These are phyloP conservation scores for Capromys pilorides DNA, from an alignment of 2,797 vertebrate genomes.

Conservation along the genomic window DNA sequence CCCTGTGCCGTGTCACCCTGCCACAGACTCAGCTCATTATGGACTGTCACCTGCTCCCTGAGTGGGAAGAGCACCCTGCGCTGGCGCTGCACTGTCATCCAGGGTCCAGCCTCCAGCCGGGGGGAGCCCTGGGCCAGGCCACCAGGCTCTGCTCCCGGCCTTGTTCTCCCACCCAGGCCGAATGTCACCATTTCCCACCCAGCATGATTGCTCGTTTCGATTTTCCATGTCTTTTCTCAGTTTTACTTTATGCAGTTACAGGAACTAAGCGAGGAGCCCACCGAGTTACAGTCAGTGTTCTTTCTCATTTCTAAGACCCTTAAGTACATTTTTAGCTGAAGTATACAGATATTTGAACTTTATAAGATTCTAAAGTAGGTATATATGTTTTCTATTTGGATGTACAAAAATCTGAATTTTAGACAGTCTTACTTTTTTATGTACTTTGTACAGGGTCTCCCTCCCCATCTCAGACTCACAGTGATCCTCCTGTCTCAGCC, in stretches of 20 bases:
- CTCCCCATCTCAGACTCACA: too few relatives aligned
- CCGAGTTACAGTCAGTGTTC: neutral
- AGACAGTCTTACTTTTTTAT: too few relatives aligned
- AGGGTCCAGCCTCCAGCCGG: neutral
- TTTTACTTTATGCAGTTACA: neutral
- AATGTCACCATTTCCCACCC: neutral
- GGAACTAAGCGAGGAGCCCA: neutral
- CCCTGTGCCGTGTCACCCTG: too few relatives aligned
- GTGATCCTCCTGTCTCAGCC: too few relatives aligned
- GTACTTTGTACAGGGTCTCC: too few relatives aligned
- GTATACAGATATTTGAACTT: neutral
- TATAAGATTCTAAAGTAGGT: neutral
- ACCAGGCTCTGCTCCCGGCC: too few relatives aligned
- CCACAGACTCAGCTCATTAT: too few relatives aligned
- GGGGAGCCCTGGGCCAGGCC: rapidly evolving
- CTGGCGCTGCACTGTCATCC: neutral
- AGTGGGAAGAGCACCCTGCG: neutral
- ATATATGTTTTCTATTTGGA: neutral
- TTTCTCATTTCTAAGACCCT: neutral
- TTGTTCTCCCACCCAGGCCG: neutral
- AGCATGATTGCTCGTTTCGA: neutral
- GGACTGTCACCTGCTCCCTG: too few relatives aligned
- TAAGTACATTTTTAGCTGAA: neutral
- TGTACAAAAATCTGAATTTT: too few relatives aligned
- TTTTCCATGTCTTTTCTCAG: neutral